A percentile compares a stretch with the other conserved stretches of the same genome.
These are phyloP conservation scores for Petaurus breviceps DNA, from an alignment of 2,113 vertebrate species.

Conservation along the genomic window DNA sequence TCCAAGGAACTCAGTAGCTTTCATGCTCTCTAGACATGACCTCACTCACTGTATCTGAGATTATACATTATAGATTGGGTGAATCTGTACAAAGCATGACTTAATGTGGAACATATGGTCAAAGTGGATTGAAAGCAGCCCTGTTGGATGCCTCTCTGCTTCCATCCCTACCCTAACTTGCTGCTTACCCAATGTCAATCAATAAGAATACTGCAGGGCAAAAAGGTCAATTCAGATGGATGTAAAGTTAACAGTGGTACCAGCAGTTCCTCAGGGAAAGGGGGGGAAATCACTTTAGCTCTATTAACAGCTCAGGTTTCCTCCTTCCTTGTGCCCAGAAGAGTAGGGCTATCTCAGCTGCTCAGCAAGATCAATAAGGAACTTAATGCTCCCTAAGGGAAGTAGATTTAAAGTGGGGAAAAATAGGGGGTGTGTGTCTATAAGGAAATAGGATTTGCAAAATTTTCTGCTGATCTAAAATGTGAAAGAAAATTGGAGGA, in stretches of 20 bases:
- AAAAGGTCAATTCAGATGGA: constrained; percentile 43
- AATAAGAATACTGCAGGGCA: constrained; percentile 34
- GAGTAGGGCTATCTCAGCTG: constrained; percentile 65
- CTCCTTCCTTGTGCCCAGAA: constrained; percentile 32
- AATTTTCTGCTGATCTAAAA: constrained; percentile 40
- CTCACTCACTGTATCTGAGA: constrained; percentile 33
- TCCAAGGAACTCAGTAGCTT: background rate
- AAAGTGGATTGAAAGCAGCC: background rate
- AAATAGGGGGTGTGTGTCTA: background rate
- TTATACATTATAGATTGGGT: background rate
- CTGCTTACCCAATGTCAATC: background rate
- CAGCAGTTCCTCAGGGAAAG: constrained; percentile 50
- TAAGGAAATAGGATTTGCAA: constrained; percentile 4
- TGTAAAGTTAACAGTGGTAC: constrained; percentile 60
- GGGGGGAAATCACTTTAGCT: constrained; percentile 73
- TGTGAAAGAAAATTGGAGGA: constrained; percentile 1
- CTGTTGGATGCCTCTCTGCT: background rate
- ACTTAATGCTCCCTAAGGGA: constrained; percentile 58
- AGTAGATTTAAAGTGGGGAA: background rate
- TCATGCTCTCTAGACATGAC: constrained; percentile 48
- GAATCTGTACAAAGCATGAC: background rate
- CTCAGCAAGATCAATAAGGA: constrained; percentile 34
- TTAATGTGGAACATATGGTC: background rate
- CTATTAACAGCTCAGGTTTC: constrained; percentile 79
- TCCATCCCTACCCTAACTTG: background rate